Evolutionary conservation across 2,113 vertebrate species (phyloP).

Genomic region (Sisor rabdophorus): DNA sequence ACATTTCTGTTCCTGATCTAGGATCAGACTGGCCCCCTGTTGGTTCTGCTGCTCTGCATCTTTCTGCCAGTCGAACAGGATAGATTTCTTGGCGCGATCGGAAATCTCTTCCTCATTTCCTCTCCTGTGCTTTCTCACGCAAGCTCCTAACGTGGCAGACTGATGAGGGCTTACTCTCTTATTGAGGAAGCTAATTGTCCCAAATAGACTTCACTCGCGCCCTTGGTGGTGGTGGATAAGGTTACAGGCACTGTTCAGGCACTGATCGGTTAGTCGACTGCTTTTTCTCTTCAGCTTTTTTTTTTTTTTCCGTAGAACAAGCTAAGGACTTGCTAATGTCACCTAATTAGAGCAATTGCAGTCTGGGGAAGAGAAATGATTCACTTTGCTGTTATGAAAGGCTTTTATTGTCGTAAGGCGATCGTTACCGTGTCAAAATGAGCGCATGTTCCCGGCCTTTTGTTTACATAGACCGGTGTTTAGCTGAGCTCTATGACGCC

Average conservation of each 20-base stretch:
- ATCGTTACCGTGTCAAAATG: conserved; percentile 20
- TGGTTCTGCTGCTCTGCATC: neutral
- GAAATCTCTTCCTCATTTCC: conserved; percentile 27
- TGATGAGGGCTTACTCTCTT: conserved; percentile 42
- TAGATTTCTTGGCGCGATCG: conserved; percentile 16
- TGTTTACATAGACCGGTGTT: neutral
- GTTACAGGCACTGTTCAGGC: conserved; percentile 35
- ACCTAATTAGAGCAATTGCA: conserved; percentile 29
- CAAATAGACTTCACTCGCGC: conserved; percentile 45
- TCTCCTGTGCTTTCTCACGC: conserved; percentile 21
- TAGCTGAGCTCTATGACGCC: neutral
- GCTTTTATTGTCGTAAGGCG: conserved; percentile 25
- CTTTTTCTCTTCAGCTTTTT: neutral
- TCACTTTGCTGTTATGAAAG: conserved; percentile 16
- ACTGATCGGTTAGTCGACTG: conserved; percentile 32
- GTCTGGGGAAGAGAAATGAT: conserved; percentile 7
- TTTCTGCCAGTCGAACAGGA: neutral
- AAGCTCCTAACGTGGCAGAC: conserved; percentile 34
- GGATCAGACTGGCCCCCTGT: neutral
- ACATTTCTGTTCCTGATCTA: neutral
- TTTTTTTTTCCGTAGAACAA: neutral
- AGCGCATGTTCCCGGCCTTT: conserved; percentile 4
- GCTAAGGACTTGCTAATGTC: conserved; percentile 11
- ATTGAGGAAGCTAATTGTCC: conserved; percentile 39
- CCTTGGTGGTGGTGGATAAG: conserved; percentile 45